Evolutionary conservation across 2,888 invertebrate genomes (phyloP).

Genomic region (Strigamia crassipes): DNA sequence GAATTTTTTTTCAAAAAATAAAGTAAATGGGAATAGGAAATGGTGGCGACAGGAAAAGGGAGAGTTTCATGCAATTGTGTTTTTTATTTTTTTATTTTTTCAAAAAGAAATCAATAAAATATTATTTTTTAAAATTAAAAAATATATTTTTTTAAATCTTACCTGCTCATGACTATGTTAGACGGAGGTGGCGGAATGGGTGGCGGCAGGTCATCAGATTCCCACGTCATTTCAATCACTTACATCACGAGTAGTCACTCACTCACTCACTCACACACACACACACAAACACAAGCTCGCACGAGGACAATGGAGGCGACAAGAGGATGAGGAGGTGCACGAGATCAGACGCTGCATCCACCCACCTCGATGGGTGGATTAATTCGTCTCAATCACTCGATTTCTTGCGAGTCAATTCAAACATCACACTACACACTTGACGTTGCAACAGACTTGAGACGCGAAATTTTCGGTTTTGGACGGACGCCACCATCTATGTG

Average conservation of each 20-base stretch:
- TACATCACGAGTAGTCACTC: conserved; percentile 32
- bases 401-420: background rate
- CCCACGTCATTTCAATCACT: conserved; percentile 42
- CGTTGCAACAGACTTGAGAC: background rate
- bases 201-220: conserved; percentile 33
- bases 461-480: background rate
- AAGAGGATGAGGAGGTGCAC: conserved; percentile 25
- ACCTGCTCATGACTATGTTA: conserved; percentile 30
- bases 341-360: background rate
- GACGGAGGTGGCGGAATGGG: conserved; percentile 32
- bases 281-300: background rate
- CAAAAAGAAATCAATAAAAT: background rate
- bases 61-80: background rate
- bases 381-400: background rate
- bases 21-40: background rate
- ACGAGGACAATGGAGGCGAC: conserved; percentile 30
- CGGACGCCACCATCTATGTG: conserved; percentile 14
- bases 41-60: background rate
- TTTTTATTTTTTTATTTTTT: background rate
- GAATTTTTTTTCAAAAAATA: background rate
- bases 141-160: background rate
- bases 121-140: background rate
- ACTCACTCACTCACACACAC: background rate
- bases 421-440: background rate
- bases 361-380: background rate